Evolutionary conservation across 2,888 invertebrate species (phyloP).

Genomic region (Electrophaes corylata): DNA sequence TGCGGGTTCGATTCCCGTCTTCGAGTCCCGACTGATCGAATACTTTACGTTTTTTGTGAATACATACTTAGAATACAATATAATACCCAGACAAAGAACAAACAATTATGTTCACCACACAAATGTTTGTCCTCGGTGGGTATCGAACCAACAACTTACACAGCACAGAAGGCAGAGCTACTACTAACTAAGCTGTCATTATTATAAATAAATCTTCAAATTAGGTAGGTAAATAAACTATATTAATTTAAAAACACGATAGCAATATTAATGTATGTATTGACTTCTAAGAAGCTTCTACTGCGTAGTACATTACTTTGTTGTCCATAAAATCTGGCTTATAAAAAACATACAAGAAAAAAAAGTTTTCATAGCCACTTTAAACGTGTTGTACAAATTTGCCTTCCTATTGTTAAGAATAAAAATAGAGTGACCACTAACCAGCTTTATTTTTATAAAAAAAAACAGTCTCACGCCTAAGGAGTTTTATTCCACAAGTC

Average conservation of each 20-base stretch:
- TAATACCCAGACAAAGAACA: too few species aligned
- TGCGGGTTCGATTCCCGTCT: too few species aligned
- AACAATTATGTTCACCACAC: too few species aligned
- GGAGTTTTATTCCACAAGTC: slow-evolving; percentile 34
- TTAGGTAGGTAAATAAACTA: background rate
- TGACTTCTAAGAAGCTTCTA: background rate
- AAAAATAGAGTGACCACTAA: slow-evolving; percentile 63
- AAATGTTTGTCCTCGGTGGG: too few species aligned
- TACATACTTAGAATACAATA: too few species aligned
- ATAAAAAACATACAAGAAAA: slow-evolving; percentile 22
- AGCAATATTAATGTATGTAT: background rate
- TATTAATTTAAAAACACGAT: background rate
- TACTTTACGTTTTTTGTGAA: too few species aligned
- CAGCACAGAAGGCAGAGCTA: too few species aligned
- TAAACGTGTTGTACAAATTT: slow-evolving; percentile 64
- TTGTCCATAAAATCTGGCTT: slow-evolving; percentile 26
- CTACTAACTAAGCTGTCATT: too few species aligned
- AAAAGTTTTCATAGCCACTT: slow-evolving; percentile 62
- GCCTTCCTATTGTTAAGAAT: slow-evolving; percentile 50
- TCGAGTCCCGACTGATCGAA: too few species aligned
- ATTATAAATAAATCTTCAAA: too few species aligned
- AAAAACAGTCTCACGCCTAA: slow-evolving; percentile 56
- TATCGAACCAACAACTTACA: too few species aligned
- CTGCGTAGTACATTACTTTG: slow-evolving; percentile 1
- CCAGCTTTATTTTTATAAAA: slow-evolving; percentile 53